Evolutionary conservation across 2,113 vertebrate species (phyloP), one percentile per base, ranked within the genome.

Genomic region (Acanthochromis polyacanthus): DNA sequence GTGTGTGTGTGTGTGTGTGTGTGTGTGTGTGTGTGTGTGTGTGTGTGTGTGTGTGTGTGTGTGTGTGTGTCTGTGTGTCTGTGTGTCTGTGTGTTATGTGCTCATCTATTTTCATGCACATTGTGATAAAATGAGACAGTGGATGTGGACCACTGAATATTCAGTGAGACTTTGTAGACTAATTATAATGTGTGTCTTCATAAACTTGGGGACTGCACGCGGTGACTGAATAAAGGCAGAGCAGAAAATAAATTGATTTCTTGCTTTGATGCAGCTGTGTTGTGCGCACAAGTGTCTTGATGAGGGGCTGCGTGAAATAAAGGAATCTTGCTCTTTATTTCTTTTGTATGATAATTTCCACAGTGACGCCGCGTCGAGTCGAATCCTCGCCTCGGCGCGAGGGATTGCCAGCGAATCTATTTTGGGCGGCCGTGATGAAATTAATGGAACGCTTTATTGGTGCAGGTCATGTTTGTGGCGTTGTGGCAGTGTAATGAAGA

Each of bases 131-230:
- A 90, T 66, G 66, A 89, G 83, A 82, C 85, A 64, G 82, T 82
- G 45, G 82, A 85, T 91, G 32, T 89, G 90, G 90, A 92, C 88
- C 85, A 75, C 77, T 93, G 91, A 92, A 93, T 93, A 93, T 93
- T 92, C 93, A 92, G 85, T 51, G 65, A 85, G 78, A 89, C 86
- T 90, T 91, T 92, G 89, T 87, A 89, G 82, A 89, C 85, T 93
- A 92, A 93, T 91, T 92, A 93, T 88, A 87, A 81, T 75, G 84
- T 88, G 88, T 87, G 81, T 88, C 82, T 91, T 90, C 79, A 86
- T 92, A 91, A 91, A 91, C 91, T 91, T 89, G 81, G 83, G 89
- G 91, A 87, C 88, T 83, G 20, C 81, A 89, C 82, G 88, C 20
- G 16, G 90, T 63, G 89, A 85, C 92, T 90, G 89, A 89, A 87